A percentile compares a stretch with the other conserved stretches of the same genome.
phyloP scores from a whole-genome alignment of 2,797 vertebrate species.

The Chaetophractus vellerosus region DNA sequence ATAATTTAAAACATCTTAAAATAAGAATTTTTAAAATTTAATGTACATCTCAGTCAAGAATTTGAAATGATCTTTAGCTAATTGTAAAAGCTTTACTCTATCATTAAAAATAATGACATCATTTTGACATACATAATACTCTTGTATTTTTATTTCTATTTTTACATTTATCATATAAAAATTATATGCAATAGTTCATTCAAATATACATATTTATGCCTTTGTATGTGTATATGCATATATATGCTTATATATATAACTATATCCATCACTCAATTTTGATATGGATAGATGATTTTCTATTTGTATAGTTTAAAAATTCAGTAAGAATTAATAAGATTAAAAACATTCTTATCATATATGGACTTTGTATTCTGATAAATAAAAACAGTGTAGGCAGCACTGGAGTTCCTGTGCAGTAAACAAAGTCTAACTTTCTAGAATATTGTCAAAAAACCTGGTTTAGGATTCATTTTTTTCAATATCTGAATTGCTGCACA shows the following conservation, averaged over 20 bases:
- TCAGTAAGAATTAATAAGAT: not conserved
- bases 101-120: slow-evolving; percentile 79
- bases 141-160: not conserved
- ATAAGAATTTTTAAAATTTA: slow-evolving; percentile 81
- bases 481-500: not conserved
- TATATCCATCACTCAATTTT: not conserved
- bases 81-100: slow-evolving; percentile 79
- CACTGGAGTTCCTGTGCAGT: not conserved
- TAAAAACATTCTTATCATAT: not conserved
- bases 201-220: not conserved
- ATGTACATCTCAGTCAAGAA: slow-evolving; percentile 69
- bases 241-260: not conserved
- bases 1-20: slow-evolving; percentile 83
- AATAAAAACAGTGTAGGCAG: not conserved
- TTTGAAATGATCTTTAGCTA: slow-evolving; percentile 75
- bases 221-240: not conserved
- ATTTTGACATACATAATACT: slow-evolving; percentile 68
- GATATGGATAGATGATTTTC: not conserved
- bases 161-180: not conserved
- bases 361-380: not conserved
- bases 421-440: not conserved
- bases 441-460: not conserved
- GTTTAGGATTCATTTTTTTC: not conserved
- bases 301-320: not conserved
- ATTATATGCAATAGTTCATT: not conserved